Conservation (phyloP, 2,888 invertebrate genomes). For the Selenia dentaria region DNA sequence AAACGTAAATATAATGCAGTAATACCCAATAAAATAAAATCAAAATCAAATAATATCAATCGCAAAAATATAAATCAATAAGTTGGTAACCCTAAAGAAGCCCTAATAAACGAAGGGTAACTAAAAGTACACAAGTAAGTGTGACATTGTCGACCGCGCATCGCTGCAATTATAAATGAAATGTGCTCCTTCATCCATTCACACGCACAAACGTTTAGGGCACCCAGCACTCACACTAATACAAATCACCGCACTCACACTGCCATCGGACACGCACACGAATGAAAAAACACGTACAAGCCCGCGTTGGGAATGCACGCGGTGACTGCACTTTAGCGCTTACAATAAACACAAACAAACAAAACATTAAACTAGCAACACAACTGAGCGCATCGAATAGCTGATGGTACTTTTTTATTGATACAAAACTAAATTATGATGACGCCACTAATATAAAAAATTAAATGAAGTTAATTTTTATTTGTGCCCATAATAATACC, state of each 20-base stretch:
- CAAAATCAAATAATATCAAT: conserved; percentile 24
- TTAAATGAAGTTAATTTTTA: too few relatives aligned
- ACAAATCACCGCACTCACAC: conserved; percentile 62
- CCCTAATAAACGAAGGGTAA: conserved; percentile 60
- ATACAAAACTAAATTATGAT: too few relatives aligned
- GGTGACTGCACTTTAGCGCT: conserved; percentile 83
- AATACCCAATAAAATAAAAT: conserved; percentile 4
- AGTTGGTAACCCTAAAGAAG: conserved; percentile 44
- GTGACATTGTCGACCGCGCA: conserved; percentile 79
- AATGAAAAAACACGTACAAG: conserved; percentile 59
- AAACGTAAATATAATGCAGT: neutral
- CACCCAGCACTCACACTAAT: conserved; percentile 63
- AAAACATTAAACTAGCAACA: conserved; percentile 74
- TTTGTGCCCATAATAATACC: too few relatives aligned
- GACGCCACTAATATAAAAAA: too few relatives aligned
- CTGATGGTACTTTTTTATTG: conserved; percentile 41
- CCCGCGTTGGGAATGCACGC: conserved; percentile 77
- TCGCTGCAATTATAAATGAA: conserved; percentile 83
- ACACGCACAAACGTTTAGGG: conserved; percentile 81
- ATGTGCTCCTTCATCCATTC: conserved; percentile 83
- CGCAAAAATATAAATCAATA: conserved; percentile 31
- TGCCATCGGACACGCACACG: conserved; percentile 51
- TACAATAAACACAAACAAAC: conserved; percentile 84
- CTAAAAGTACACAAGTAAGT: conserved; percentile 65
- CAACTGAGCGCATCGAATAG: conserved; percentile 61